phyloP scores from a whole-genome alignment of 2,797 vertebrate genomes.

The Channa striata region DNA sequence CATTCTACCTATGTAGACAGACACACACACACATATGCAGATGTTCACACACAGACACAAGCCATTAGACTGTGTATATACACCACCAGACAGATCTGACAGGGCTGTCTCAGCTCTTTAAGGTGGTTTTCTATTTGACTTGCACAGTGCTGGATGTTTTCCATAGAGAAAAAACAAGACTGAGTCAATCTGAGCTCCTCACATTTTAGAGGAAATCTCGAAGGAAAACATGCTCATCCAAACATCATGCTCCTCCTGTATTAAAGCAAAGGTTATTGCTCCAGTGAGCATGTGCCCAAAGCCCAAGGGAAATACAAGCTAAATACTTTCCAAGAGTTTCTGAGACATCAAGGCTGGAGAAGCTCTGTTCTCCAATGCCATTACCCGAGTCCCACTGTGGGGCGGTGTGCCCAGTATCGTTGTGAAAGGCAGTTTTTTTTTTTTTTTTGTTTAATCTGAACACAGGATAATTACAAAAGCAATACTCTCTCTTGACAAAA shows the following conservation, averaged over 20 bases:
- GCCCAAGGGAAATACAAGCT: constrained; percentile 78
- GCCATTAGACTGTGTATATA: constrained; percentile 75
- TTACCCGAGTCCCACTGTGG: constrained; percentile 48
- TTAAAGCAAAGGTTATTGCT: constrained; percentile 82
- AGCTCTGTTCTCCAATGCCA: constrained; percentile 54
- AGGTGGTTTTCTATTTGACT: constrained; percentile 78
- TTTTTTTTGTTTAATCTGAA: constrained; percentile 42
- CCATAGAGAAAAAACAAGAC: constrained; percentile 70
- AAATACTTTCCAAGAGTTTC: constrained; percentile 77
- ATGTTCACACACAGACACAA: constrained; percentile 50
- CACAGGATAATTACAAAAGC: constrained; percentile 44
- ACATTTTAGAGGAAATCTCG: constrained; percentile 73
- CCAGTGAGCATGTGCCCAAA: constrained; percentile 73
- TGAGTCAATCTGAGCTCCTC: constrained; percentile 76
- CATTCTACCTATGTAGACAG: constrained; percentile 94
- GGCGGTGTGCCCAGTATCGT: constrained; percentile 46
- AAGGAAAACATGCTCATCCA: constrained; percentile 58
- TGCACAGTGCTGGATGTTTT: constrained; percentile 72
- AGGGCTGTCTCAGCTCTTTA: constrained; percentile 77
- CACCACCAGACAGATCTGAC: constrained; percentile 76
- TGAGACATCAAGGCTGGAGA: constrained; percentile 69
- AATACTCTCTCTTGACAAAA: constrained; percentile 34
- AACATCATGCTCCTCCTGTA: constrained; percentile 76
- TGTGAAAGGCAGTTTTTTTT: constrained; percentile 41
- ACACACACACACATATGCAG: constrained; percentile 60